These are phyloP conservation scores for Dasysyrphus tricinctus DNA, from an alignment of 2,888 invertebrate species.

Conservation along the genomic window DNA sequence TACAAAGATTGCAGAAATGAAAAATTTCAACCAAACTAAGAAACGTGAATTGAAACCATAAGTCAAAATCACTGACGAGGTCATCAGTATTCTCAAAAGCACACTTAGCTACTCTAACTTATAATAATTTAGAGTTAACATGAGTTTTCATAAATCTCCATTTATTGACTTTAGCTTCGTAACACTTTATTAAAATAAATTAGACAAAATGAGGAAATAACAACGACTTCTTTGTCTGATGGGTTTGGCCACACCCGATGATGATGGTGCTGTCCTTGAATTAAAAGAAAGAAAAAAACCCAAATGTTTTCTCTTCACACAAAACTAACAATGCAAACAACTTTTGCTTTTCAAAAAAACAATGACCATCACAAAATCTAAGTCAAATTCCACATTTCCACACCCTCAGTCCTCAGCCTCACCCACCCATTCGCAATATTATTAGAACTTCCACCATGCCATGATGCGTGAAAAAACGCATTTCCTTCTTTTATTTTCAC, in stretches of 20 bases:
- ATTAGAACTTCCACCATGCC: conserved; percentile 31
- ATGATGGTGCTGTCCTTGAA: conserved; percentile 17
- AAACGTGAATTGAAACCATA: conserved; percentile 13
- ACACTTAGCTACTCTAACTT: neutral
- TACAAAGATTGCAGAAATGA: neutral
- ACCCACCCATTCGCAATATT: neutral
- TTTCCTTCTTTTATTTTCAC: conserved; percentile 55
- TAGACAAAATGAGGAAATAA: conserved; percentile 17
- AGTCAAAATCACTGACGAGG: conserved; percentile 26
- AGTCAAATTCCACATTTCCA: conserved; percentile 9
- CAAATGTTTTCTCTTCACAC: conserved; percentile 4
- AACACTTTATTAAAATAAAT: conserved; percentile 19
- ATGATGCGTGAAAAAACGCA: conserved; percentile 60
- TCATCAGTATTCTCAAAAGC: neutral
- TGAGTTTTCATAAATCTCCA: conserved; percentile 12
- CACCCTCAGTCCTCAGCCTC: conserved; percentile 2
- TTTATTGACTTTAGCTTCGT: neutral
- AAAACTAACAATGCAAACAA: neutral
- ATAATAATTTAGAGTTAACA: no score
- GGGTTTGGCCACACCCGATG: conserved; percentile 24
- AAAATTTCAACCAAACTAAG: neutral
- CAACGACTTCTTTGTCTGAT: neutral
- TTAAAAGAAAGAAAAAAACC: neutral
- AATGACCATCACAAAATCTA: conserved; percentile 9
- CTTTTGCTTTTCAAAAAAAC: conserved; percentile 26